Evolutionary conservation across 2,888 invertebrate genomes (phyloP), one percentile per base, ranked within the genome.

Genomic region (Dasypolia templi): DNA sequence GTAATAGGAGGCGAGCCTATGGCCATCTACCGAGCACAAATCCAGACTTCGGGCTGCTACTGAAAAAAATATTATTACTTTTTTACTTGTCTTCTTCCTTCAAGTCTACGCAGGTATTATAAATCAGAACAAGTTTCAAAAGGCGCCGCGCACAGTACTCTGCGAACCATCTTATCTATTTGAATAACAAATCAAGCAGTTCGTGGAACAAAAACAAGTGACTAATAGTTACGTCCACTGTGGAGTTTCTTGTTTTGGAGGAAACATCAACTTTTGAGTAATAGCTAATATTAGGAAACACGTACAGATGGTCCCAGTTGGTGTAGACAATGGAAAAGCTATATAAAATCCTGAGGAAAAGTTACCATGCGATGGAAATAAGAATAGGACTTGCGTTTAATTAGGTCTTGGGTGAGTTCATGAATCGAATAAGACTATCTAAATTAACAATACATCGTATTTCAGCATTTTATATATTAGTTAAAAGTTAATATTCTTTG

Each of bases 181-280:
- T 66, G 35, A 62, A 62, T 72, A 79, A 66, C 65, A 66, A 66
- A 72, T 78, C 55, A 44, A 73, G 7, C 51, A 62, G 55, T 77
- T 77, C 65, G 29, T 26, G 56, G 73, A 73, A 77, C 44, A 66
- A 61, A 64, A 68, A 69, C 77, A 69, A 69, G 53, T 77, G 62
- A 77, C 53, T 79, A 72, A 78, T 55, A 55, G 22, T 35, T 19
- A n/a, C 63, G 11, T 42, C 22, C 49, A 32, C 49, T 6, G 42
- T 58, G 32, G 17, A 3, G 32, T 51, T 46, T 53, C 26, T 61
- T 19, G 32, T 51, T 72, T 65, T 72, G 29, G 17, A 78, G 44
- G 79, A 61, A 75, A 61, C 44, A 46, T 76, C n/a, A 22, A 51
- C 35, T 59, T 59, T 35, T 59, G 29, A 44, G 49, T 56, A 64